Evolutionary conservation across 2,888 invertebrate genomes (phyloP).

Genomic region (Drosophila merina): DNA sequence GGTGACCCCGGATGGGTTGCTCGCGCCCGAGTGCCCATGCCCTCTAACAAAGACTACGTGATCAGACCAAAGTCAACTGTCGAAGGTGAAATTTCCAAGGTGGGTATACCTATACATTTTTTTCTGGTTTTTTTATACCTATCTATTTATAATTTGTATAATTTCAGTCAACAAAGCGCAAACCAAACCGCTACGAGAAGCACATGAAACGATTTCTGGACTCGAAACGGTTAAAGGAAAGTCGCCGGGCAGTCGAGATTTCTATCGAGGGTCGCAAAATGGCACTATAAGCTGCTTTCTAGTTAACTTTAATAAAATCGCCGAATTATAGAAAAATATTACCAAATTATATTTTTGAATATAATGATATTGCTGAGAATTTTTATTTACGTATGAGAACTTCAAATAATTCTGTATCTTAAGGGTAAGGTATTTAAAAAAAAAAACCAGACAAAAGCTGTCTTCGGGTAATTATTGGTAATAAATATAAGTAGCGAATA

Average conservation of each 20-base stretch:
- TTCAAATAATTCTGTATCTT: neutral
- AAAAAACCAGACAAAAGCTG: neutral
- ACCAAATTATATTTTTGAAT: conserved; percentile 46
- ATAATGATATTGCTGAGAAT: conserved; percentile 14
- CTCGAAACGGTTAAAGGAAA: conserved; percentile 90
- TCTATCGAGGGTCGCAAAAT: conserved; percentile 98
- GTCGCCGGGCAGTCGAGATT: conserved; percentile 94
- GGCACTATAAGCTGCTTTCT: conserved; percentile 88
- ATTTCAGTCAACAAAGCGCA: conserved; percentile 90
- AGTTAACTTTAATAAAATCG: conserved; percentile 35
- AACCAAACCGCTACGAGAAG: conserved; percentile 94
- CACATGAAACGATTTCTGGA: conserved; percentile 96
- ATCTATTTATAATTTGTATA: conserved; percentile 8
- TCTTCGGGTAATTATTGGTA: too few species aligned
- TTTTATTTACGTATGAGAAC: conserved; percentile 3
- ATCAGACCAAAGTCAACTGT: conserved; percentile 95
- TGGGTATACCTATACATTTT: conserved; percentile 82
- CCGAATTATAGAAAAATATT: conserved; percentile 51
- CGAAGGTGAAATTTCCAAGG: conserved; percentile 93
- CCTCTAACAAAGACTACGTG: conserved; percentile 98
- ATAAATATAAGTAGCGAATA: too few species aligned
- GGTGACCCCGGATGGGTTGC: conserved; percentile 98
- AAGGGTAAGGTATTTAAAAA: neutral
- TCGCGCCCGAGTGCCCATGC: conserved; percentile 96
- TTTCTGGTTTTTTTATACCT: neutral